phyloP scores from a whole-genome alignment of 2,797 vertebrate genomes.

The Gymnodraco acuticeps region DNA sequence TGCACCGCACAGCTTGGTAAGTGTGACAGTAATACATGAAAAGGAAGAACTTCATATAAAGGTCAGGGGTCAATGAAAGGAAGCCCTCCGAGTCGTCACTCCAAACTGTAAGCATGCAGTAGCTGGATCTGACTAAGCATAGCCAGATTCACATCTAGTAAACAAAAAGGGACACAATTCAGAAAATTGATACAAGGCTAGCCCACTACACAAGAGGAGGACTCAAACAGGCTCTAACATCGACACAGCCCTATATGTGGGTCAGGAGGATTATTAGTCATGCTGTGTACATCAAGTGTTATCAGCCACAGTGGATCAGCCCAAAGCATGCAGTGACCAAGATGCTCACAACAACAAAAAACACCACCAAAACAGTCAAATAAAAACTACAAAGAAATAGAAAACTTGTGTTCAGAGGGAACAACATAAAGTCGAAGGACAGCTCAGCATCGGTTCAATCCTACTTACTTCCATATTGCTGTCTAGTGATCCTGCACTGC shows the following conservation, averaged over 20 bases:
- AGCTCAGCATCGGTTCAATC: constrained; percentile 85
- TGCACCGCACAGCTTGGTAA: neutral
- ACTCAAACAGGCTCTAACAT: constrained; percentile 11
- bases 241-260: constrained; percentile 2
- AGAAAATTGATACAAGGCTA: constrained; percentile 15
- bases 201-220: constrained; percentile 13
- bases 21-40: constrained; percentile 1
- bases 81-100: constrained; percentile 36
- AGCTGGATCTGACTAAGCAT: constrained; percentile 28
- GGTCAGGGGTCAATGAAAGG: constrained; percentile 34
- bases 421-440: constrained; percentile 82
- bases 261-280: constrained; percentile 48
- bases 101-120: constrained; percentile 73
- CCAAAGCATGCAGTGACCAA: constrained; percentile 60
- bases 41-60: constrained; percentile 15
- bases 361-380: constrained; percentile 43
- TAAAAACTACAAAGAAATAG: constrained; percentile 72
- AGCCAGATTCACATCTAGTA: neutral
- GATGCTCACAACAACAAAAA: constrained; percentile 39
- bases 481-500: constrained; percentile 99
- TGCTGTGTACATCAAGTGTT: constrained; percentile 50
- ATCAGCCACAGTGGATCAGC: constrained; percentile 33
- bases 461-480: constrained; percentile 99
- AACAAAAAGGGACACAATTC: constrained; percentile 18
- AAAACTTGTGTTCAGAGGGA: constrained; percentile 77